These are phyloP conservation scores for Onychostoma macrolepis DNA, from an alignment of 2,113 vertebrate species.

Conservation along the genomic window DNA sequence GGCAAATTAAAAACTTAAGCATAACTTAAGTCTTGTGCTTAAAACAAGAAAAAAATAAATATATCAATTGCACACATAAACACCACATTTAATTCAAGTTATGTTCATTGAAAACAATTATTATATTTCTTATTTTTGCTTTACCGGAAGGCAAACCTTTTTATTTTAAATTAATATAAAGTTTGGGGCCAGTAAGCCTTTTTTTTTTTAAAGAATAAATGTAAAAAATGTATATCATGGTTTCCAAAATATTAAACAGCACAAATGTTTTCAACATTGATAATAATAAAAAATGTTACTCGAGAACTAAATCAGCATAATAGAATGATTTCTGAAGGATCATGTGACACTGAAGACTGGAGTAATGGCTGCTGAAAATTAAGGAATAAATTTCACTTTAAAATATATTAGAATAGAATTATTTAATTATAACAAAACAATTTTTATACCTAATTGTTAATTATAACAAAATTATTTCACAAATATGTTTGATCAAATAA, in stretches of 20 bases:
- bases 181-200: neutral
- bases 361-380: neutral
- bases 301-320: neutral
- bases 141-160: neutral
- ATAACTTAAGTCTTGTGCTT: too few relatives aligned
- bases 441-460: too few relatives aligned
- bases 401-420: neutral
- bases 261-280: neutral
- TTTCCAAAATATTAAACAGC: neutral
- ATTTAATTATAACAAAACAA: too few relatives aligned
- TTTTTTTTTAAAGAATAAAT: too few relatives aligned
- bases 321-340: neutral
- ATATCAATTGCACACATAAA: neutral
- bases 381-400: neutral
- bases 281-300: neutral
- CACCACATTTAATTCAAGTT: neutral
- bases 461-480: too few relatives aligned
- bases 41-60: too few relatives aligned
- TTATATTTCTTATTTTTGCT: neutral
- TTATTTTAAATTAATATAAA: neutral
- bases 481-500: neutral
- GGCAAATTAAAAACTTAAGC: too few relatives aligned
- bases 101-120: neutral
- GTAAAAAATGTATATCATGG: neutral
- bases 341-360: neutral